Base-by-base conservation (phyloP, 2,113 vertebrate species). In the Cryptomyrus ogoouensis region DNA sequence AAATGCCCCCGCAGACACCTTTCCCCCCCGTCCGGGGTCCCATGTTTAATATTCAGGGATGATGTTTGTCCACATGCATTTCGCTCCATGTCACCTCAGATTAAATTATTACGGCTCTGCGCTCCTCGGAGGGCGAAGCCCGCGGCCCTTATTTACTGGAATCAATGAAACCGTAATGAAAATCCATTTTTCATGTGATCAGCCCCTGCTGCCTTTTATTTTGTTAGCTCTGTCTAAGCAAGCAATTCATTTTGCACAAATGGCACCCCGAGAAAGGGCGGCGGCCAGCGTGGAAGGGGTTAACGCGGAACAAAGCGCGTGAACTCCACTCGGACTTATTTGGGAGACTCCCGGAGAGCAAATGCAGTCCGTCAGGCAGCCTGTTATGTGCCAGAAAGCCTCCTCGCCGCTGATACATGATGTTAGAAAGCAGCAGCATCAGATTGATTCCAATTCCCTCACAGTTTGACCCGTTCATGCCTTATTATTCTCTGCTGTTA, bases 151-250 rank as follows among this genome's bases (percentile, higher is more conserved):
- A 97, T 97, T 96, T 97, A 97, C 96, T 96, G 96, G 96, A 97
- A 97, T 96, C 97, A 99, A 99, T 99, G 98, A 99, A 99, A 99
- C 97, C 95, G 97, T 99, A 99, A 99, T 99, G 98, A 99, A 99
- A 99, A 99, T 99, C 98, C 98, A 99, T 99, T 99, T 99, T 99
- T 99, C 98, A 99, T 99, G 99, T 97, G 98, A 99, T 99, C 98
- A 96, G 97, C 97, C 96, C 97, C 94, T 96, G 97, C 97, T 98
- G 97, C 97, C 97, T 98, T 98, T 99, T 98, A 99, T 99, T 99
- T 99, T 98, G 98, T 99, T 99, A 98, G 98, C 97, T 97, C 98
- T 98, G 97, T 98, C 98, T 99, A 98, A 99, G 98, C 97, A 98
- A 98, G 98, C 98, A 98, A 99, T 99, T 99, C 98, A 99, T 99